phyloP scores from a whole-genome alignment of 2,797 vertebrate species.

The Girardinus metallicus region DNA sequence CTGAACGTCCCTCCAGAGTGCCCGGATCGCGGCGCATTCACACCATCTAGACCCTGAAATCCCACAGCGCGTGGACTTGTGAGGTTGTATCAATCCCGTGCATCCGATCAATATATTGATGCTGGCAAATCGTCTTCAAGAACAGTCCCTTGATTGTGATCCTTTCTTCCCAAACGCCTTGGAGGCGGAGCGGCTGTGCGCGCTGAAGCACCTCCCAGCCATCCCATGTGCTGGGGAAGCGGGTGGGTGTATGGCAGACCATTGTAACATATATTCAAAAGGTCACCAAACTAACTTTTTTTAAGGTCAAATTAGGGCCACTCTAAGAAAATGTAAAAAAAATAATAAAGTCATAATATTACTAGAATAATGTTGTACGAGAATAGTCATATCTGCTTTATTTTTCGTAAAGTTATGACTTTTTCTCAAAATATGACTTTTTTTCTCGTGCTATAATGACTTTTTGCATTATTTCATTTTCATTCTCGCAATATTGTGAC shows the following conservation, averaged over 20 bases:
- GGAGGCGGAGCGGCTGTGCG: conserved; percentile 78
- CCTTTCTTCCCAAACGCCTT: conserved; percentile 66
- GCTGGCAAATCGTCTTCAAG: conserved; percentile 28
- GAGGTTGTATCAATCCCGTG: neutral
- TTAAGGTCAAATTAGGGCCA: neutral
- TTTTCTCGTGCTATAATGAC: too few relatives aligned
- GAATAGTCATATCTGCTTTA: too few relatives aligned
- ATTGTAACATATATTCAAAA: neutral
- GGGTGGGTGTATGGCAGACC: conserved; percentile 34
- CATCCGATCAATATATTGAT: neutral
- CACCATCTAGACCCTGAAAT: neutral
- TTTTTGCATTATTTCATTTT: too few relatives aligned
- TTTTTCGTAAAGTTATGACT: too few relatives aligned
- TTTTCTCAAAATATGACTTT: too few relatives aligned
- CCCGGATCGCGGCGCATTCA: conserved; percentile 15
- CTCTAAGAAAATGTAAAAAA: neutral
- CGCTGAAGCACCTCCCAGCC: conserved; percentile 50
- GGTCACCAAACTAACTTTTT: neutral
- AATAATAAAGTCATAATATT: too few relatives aligned
- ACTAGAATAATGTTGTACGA: too few relatives aligned
- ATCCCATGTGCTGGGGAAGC: conserved; percentile 64
- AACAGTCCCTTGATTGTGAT: conserved; percentile 25
- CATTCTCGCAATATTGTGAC: too few relatives aligned
- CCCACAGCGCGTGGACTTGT: neutral
- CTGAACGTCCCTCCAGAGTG: conserved; percentile 23